Evolutionary conservation across 1,140 invertebrate species (phyloP).

Genomic region (Camponotus pennsylvanicus): DNA sequence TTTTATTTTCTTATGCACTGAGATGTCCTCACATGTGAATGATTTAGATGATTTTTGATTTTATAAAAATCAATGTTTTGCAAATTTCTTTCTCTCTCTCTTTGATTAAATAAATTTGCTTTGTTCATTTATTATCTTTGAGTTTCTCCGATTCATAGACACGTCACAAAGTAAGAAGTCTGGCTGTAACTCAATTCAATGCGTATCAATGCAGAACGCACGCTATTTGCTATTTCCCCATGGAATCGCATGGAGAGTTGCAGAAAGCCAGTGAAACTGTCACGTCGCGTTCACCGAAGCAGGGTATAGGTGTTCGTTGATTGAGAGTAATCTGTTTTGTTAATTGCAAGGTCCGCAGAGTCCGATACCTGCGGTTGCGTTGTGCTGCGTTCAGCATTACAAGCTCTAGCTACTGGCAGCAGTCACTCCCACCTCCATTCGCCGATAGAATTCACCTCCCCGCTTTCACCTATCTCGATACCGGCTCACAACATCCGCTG

Average conservation of each 20-base stretch:
- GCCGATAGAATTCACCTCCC: constrained; percentile 1
- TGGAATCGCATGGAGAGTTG: constrained; percentile 38
- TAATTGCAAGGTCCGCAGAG: constrained; percentile 83
- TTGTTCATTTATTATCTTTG: not conserved
- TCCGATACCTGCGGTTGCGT: constrained; percentile 80
- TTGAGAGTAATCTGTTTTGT: constrained; percentile 84
- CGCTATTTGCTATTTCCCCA: constrained; percentile 47
- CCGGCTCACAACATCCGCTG: constrained; percentile 55
- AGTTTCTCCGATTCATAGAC: not conserved
- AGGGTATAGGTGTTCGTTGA: constrained; percentile 78
- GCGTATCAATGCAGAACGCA: not conserved
- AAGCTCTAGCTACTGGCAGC: constrained; percentile 51
- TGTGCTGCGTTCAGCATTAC: constrained; percentile 77
- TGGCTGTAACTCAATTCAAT: constrained; percentile 10
- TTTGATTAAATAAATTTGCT: not conserved
- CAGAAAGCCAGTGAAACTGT: constrained; percentile 67
- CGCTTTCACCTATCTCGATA: constrained; percentile 36
- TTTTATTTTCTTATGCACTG: not conserved
- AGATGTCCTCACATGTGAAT: not conserved
- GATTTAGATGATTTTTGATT: not conserved
- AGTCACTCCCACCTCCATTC: constrained; percentile 28
- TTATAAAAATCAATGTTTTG: constrained; percentile 10
- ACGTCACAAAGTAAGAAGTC: not conserved
- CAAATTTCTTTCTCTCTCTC: not conserved
- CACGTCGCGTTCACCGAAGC: constrained; percentile 42